Percentiles rank a stretch among this genome's conserved stretches.
These are phyloP conservation scores for Dryococelus australis DNA, from an alignment of 2,888 invertebrate species.

Conservation along the genomic window DNA sequence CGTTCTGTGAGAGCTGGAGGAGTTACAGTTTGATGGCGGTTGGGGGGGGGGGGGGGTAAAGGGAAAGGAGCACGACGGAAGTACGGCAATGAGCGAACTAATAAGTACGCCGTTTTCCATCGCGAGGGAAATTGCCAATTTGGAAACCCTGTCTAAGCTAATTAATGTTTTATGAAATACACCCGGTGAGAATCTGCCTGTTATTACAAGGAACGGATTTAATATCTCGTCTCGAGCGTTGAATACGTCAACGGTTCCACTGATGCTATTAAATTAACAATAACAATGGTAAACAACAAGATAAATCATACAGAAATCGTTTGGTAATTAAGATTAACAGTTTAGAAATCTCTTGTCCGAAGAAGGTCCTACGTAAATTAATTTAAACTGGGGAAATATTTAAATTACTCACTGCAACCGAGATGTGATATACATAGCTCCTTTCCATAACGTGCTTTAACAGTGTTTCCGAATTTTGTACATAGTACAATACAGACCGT, in stretches of 20 bases:
- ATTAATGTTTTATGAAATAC: slow-evolving; percentile 10
- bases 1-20: too few species aligned
- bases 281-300: not conserved
- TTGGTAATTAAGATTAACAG: too few species aligned
- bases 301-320: too few species aligned
- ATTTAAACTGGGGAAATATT: too few species aligned
- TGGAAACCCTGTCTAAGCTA: not conserved
- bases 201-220: not conserved
- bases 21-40: too few species aligned
- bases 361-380: too few species aligned
- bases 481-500: too few species aligned
- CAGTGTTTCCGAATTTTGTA: too few species aligned
- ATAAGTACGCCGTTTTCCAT: not conserved
- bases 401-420: too few species aligned
- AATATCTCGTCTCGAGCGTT: not conserved
- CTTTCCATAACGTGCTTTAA: too few species aligned
- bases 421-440: too few species aligned
- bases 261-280: not conserved
- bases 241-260: not conserved
- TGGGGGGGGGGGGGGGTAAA: not conserved
- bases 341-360: too few species aligned
- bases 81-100: not conserved
- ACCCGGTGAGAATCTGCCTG: not conserved
- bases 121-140: slow-evolving; percentile 1
- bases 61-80: not conserved